Conservation (phyloP, 2,797 vertebrate genomes). For the Enteromius viviparus region DNA sequence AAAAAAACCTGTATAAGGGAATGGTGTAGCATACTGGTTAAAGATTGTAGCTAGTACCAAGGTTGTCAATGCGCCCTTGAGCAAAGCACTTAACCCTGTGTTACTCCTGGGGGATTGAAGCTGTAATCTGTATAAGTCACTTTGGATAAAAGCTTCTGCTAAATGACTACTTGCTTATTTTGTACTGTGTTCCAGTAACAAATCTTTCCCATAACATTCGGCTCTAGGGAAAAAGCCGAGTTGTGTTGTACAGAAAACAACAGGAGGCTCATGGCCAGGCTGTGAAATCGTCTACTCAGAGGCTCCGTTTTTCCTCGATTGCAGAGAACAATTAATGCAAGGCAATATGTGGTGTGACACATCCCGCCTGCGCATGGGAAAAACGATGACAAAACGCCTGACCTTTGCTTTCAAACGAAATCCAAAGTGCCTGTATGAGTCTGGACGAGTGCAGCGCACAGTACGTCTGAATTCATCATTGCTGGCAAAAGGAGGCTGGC, state of each 20-base stretch:
- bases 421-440: slow-evolving; percentile 55
- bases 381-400: slow-evolving; percentile 61
- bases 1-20: background rate
- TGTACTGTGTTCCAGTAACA: slow-evolving; percentile 1
- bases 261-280: slow-evolving; percentile 4
- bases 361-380: slow-evolving; percentile 26
- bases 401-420: slow-evolving; percentile 61
- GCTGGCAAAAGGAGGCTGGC: slow-evolving; percentile 33
- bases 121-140: slow-evolving; percentile 19
- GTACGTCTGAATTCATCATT: slow-evolving; percentile 55
- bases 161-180: slow-evolving; percentile 15
- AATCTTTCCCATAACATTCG: background rate
- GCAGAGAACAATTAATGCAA: slow-evolving; percentile 62
- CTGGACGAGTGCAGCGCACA: slow-evolving; percentile 32
- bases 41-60: slow-evolving; percentile 14
- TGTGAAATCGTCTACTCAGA: background rate
- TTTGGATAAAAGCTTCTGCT: slow-evolving; percentile 19
- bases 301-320: background rate
- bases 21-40: background rate
- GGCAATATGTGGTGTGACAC: slow-evolving; percentile 59
- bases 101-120: slow-evolving; percentile 22
- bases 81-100: slow-evolving; percentile 34
- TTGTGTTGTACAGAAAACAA: background rate
- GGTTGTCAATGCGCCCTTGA: slow-evolving; percentile 20
- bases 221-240: background rate